These are phyloP conservation scores for Syritta pipiens DNA, from an alignment of 2,888 invertebrate genomes.

Conservation along the genomic window DNA sequence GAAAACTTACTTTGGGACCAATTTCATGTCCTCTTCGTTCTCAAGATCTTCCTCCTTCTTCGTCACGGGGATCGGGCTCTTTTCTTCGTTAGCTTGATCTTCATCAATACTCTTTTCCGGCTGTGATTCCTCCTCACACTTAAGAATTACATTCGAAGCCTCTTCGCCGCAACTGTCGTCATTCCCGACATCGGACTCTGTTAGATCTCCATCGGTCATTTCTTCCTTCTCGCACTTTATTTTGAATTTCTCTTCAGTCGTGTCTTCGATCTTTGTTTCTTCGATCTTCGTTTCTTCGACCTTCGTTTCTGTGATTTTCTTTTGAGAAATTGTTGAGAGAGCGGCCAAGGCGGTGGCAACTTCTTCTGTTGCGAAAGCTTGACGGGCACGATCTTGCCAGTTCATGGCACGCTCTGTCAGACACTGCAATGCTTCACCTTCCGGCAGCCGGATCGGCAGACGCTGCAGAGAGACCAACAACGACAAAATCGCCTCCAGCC, in stretches of 20 bases:
- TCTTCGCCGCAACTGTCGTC: conserved; percentile 52
- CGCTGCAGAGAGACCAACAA: conserved; percentile 88
- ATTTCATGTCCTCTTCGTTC: neutral
- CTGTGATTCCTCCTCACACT: too few relatives aligned
- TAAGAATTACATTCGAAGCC: neutral
- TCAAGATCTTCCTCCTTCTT: neutral
- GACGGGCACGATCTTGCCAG: conserved; percentile 93
- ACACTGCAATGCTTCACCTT: conserved; percentile 95
- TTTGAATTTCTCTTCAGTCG: neutral
- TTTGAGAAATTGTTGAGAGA: conserved; percentile 22
- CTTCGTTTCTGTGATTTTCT: conserved; percentile 1
- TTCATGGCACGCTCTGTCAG: conserved; percentile 96
- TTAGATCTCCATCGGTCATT: conserved; percentile 34
- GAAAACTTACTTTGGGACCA: conserved; percentile 1
- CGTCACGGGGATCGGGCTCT: too few relatives aligned
- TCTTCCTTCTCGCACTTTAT: conserved; percentile 7
- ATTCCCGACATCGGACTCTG: conserved; percentile 42
- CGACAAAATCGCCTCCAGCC: conserved; percentile 89
- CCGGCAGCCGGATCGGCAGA: conserved; percentile 88
- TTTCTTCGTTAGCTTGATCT: neutral
- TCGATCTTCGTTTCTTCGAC: neutral
- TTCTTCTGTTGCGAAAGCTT: conserved; percentile 84
- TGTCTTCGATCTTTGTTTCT: neutral
- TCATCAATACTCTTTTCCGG: conserved; percentile 10
- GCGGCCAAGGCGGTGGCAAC: conserved; percentile 84